Conservation (phyloP, 2,888 invertebrate species). For the Trichogramma evanescens region DNA sequence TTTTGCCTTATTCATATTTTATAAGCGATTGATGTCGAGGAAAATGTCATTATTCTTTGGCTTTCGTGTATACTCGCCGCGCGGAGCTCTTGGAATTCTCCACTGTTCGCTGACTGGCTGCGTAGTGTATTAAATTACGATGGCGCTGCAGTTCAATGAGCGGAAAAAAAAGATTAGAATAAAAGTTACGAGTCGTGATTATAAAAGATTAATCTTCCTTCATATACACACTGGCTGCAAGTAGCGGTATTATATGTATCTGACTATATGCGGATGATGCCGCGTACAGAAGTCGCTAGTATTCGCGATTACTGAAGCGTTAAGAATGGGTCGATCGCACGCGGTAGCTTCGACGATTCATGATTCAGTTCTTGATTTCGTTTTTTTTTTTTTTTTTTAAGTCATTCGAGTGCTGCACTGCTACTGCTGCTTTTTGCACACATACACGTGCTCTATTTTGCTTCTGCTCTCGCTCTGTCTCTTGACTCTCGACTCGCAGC, state of each 20-base stretch:
- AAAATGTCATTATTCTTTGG: too few species aligned
- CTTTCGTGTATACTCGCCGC: too few species aligned
- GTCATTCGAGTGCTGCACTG: background rate
- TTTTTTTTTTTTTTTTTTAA: background rate
- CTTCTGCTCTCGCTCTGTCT: background rate
- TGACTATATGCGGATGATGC: too few species aligned
- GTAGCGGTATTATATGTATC: too few species aligned
- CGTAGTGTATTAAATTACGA: background rate
- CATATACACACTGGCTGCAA: too few species aligned
- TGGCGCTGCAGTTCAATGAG: too few species aligned
- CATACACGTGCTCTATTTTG: conserved; percentile 8
- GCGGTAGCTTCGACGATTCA: background rate
- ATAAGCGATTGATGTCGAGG: background rate
- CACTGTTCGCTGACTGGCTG: background rate
- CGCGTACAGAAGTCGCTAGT: background rate
- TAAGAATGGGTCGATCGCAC: conserved; percentile 2
- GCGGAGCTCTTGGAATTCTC: too few species aligned
- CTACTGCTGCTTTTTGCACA: conserved; percentile 1
- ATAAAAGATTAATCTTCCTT: conserved; percentile 6
- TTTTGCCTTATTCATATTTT: background rate
- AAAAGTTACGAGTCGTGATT: too few species aligned
- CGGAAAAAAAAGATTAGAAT: too few species aligned
- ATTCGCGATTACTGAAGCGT: conserved; percentile 10
- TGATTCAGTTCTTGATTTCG: conserved; percentile 11
- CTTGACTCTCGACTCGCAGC: conserved; percentile 1